These are phyloP conservation scores for Gambusia yucatana DNA, from an alignment of 2,797 vertebrate species.

Conservation along the genomic window DNA sequence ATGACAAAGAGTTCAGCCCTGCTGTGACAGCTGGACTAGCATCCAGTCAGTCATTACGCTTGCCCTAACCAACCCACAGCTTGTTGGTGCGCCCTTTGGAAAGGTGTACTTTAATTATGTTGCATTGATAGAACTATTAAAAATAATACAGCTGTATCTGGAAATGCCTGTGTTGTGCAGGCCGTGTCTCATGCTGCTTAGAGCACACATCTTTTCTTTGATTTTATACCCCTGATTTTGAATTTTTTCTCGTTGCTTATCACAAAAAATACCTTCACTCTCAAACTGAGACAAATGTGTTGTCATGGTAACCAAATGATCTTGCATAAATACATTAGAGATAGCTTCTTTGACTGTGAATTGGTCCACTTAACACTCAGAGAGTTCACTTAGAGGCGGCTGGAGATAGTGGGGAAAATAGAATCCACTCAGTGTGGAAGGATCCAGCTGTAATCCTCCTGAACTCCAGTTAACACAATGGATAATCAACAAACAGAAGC, in stretches of 20 bases:
- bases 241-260: not conserved
- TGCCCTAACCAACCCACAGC: not conserved
- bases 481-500: not conserved
- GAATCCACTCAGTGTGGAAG: conserved; percentile 5
- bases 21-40: not conserved
- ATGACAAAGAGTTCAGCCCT: not conserved
- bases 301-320: conserved; percentile 36
- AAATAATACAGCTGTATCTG: not conserved
- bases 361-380: conserved; percentile 17
- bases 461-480: conserved; percentile 10
- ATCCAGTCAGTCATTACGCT: not conserved
- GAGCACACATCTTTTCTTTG: not conserved
- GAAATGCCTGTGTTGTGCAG: not conserved
- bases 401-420: not conserved
- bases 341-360: conserved; percentile 12
- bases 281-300: conserved; percentile 16
- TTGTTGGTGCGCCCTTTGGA: not conserved
- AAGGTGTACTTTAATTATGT: not conserved
- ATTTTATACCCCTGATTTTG: not conserved
- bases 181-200: not conserved
- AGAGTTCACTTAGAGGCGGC: conserved; percentile 5
- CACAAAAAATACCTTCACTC: conserved; percentile 14
- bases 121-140: not conserved
- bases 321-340: conserved; percentile 33
- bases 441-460: conserved; percentile 6